phyloP scores from a whole-genome alignment of 2,888 invertebrate species.

The Mellilla xanthometata region DNA sequence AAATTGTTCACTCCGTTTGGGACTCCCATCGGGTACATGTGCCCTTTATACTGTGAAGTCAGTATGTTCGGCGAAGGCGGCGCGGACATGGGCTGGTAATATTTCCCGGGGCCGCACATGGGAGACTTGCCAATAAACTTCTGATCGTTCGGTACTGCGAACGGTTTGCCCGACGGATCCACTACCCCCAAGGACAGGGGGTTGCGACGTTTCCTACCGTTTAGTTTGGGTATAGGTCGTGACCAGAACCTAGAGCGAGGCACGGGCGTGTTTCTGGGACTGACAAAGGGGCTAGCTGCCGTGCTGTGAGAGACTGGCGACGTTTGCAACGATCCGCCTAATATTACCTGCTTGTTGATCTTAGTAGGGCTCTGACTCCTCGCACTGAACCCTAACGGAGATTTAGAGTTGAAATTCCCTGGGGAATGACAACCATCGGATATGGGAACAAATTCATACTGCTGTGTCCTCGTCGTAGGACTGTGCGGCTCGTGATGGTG shows the following conservation, averaged over 20 bases:
- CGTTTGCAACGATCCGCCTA: constrained; percentile 69
- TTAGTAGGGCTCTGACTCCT: constrained; percentile 67
- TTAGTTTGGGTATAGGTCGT: constrained; percentile 72
- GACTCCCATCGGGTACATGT: constrained; percentile 61
- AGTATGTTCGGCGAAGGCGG: constrained; percentile 86
- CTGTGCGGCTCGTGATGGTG: constrained; percentile 85
- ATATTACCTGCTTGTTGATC: constrained; percentile 55
- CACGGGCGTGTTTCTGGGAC: constrained; percentile 90
- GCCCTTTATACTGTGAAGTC: constrained; percentile 70
- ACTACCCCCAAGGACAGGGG: constrained; percentile 57
- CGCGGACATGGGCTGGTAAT: constrained; percentile 84
- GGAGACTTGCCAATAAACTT: constrained; percentile 60
- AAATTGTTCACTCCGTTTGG: constrained; percentile 72
- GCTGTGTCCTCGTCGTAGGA: constrained; percentile 89
- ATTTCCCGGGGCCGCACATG: constrained; percentile 57
- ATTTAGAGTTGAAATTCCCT: constrained; percentile 69
- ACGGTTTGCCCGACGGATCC: constrained; percentile 60
- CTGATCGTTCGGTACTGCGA: constrained; percentile 73
- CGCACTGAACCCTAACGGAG: constrained; percentile 64
- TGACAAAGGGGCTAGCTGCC: constrained; percentile 91
- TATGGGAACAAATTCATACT: constrained; percentile 94
- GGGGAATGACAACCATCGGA: constrained; percentile 90
- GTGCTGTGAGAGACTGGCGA: constrained; percentile 84
- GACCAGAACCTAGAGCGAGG: constrained; percentile 85
- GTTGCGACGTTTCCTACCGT: constrained; percentile 63